phyloP scores from a whole-genome alignment of 1,140 invertebrate genomes.

The Sweltsa coloradensis region DNA sequence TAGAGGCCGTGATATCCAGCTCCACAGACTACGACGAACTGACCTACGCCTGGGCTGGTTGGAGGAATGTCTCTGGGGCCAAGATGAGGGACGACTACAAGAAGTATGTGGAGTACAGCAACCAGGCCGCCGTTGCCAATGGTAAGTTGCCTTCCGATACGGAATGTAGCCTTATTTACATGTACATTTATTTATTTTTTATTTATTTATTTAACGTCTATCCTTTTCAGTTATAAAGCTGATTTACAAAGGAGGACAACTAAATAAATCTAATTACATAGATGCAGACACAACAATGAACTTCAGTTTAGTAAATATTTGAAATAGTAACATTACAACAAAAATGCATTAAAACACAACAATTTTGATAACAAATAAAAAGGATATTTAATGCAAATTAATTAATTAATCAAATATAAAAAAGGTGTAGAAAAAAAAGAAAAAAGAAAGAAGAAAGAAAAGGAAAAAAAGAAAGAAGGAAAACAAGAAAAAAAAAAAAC shows the following conservation, averaged over 20 bases:
- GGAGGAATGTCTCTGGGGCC: conserved; percentile 41
- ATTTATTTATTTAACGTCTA: neutral
- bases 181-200: neutral
- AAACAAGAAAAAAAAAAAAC: too few species aligned
- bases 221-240: neutral
- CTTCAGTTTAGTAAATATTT: neutral
- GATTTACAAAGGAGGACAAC: neutral
- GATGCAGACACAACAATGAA: neutral
- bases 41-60: conserved; percentile 45
- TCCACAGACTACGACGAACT: conserved; percentile 36
- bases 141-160: conserved; percentile 29
- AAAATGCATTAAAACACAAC: too few species aligned
- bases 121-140: conserved; percentile 42
- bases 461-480: too few species aligned
- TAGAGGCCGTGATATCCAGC: conserved; percentile 26
- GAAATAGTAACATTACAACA: neutral
- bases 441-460: too few species aligned
- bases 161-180: too few species aligned
- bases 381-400: too few species aligned
- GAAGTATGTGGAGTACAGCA: conserved; percentile 43
- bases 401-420: too few species aligned
- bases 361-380: too few species aligned
- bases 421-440: too few species aligned
- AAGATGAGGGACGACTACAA: conserved; percentile 43
- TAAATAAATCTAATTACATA: neutral